Percentiles rank a stretch among this genome's conserved stretches.
phyloP scores from a whole-genome alignment of 2,113 vertebrate species.

The Pipa parva region DNA sequence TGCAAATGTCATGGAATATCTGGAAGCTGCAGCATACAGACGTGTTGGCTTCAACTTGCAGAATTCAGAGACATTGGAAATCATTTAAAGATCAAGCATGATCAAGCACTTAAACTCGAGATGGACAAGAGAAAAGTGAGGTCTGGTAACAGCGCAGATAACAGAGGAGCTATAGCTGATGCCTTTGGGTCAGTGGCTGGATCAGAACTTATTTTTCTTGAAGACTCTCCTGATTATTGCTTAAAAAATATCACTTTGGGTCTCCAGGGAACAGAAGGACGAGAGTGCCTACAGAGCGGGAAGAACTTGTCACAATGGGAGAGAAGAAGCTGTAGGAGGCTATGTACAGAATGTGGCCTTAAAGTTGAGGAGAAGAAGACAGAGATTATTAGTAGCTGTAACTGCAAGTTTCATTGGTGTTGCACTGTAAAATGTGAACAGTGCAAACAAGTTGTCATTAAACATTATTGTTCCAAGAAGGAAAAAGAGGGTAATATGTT shows the following conservation, averaged over 20 bases:
- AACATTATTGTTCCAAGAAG: constrained; percentile 73
- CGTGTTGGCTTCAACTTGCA: constrained; percentile 90
- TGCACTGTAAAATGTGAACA: constrained; percentile 88
- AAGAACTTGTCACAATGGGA: constrained; percentile 74
- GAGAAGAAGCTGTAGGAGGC: constrained; percentile 74
- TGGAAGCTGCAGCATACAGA: constrained; percentile 93
- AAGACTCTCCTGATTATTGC: constrained; percentile 94
- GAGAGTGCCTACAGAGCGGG: constrained; percentile 80
- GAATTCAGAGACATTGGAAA: constrained; percentile 85
- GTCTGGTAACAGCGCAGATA: constrained; percentile 84
- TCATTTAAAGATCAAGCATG: constrained; percentile 84
- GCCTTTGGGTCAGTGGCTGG: constrained; percentile 69
- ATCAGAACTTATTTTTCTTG: constrained; percentile 81
- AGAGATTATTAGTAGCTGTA: constrained; percentile 80
- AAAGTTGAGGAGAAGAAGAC: constrained; percentile 72
- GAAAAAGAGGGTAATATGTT: constrained; percentile 47
- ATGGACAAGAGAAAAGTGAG: constrained; percentile 78
- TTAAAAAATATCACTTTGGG: constrained; percentile 79
- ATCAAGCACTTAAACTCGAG: constrained; percentile 83
- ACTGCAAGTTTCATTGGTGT: constrained; percentile 96
- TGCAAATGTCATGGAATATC: constrained; percentile 97
- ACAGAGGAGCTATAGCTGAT: constrained; percentile 65
- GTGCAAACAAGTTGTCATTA: constrained; percentile 76
- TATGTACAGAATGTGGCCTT: constrained; percentile 86
- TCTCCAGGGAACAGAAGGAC: constrained; percentile 80